Percentiles rank a stretch among this genome's conserved stretches.
phyloP scores from a whole-genome alignment of 2,797 vertebrate genomes.

The Lagodon rhomboides region DNA sequence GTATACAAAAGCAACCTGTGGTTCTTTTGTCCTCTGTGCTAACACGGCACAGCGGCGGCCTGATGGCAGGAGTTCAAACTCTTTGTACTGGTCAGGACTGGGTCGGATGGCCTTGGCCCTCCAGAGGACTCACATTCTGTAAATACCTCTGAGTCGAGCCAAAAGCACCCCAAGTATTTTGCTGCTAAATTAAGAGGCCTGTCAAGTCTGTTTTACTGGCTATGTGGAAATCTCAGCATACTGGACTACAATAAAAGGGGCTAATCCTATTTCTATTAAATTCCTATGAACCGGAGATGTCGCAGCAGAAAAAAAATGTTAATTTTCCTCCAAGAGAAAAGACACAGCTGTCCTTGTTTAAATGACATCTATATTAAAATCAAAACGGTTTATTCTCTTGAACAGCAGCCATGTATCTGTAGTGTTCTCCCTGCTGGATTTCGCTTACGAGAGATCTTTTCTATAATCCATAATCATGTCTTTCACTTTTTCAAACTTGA shows the following conservation, averaged over 20 bases:
- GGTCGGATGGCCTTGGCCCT: slow-evolving; percentile 18
- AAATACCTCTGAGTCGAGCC: slow-evolving; percentile 37
- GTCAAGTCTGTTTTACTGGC: slow-evolving; percentile 4
- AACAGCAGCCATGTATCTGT: slow-evolving; percentile 7
- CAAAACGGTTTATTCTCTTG: not conserved
- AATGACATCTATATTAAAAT: slow-evolving; percentile 8
- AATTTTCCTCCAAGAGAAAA: slow-evolving; percentile 4
- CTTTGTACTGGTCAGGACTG: slow-evolving; percentile 11
- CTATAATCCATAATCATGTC: not conserved
- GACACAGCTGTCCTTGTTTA: not conserved
- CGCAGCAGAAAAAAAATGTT: not conserved
- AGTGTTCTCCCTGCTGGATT: not conserved
- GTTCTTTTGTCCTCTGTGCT: not conserved
- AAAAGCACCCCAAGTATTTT: slow-evolving; percentile 18
- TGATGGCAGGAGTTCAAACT: slow-evolving; percentile 15
- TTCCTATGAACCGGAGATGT: slow-evolving; percentile 22
- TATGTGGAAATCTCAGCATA: slow-evolving; percentile 20
- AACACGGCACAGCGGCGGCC: not conserved
- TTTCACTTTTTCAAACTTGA: not conserved
- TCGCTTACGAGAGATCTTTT: not conserved
- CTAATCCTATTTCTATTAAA: slow-evolving; percentile 55
- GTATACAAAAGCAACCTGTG: not conserved
- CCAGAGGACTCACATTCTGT: slow-evolving; percentile 42
- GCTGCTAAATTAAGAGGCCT: slow-evolving; percentile 40
- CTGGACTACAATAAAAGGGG: slow-evolving; percentile 30